These are phyloP conservation scores for Macquaria ambigua DNA, from an alignment of 2,113 vertebrate genomes.

Conservation along the genomic window DNA sequence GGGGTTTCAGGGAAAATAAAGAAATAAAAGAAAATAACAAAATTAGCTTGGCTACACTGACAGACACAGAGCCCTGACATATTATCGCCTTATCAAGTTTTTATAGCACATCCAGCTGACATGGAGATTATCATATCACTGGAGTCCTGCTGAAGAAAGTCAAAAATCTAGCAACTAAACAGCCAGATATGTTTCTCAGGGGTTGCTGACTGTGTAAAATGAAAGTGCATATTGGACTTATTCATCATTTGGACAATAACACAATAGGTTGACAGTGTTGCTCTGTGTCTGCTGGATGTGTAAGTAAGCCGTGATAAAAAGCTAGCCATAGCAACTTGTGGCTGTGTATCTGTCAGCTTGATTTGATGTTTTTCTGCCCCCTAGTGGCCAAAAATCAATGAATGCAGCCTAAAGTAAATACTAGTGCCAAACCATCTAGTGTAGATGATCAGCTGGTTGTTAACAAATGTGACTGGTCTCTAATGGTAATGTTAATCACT, in stretches of 20 bases:
- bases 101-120: not conserved
- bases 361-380: too few species aligned
- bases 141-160: not conserved
- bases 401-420: too few species aligned
- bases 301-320: not conserved
- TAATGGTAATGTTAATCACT: not conserved
- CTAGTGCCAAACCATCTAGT: not conserved
- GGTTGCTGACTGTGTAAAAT: not conserved
- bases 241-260: too few species aligned
- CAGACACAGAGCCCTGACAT: not conserved
- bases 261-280: not conserved
- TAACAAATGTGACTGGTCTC: not conserved
- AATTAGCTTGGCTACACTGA: too few species aligned
- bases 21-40: too few species aligned
- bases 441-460: not conserved
- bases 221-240: too few species aligned
- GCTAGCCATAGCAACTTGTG: not conserved
- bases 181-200: too few species aligned
- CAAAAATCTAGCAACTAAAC: too few species aligned
- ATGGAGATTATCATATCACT: not conserved
- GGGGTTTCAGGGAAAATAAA: too few species aligned
- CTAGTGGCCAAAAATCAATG: too few species aligned
- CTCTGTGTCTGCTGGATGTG: not conserved
- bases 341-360: too few species aligned
- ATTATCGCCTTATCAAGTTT: too few species aligned